Conservation (phyloP, 1,140 invertebrate genomes). For the Aphelinus atriplicis region DNA sequence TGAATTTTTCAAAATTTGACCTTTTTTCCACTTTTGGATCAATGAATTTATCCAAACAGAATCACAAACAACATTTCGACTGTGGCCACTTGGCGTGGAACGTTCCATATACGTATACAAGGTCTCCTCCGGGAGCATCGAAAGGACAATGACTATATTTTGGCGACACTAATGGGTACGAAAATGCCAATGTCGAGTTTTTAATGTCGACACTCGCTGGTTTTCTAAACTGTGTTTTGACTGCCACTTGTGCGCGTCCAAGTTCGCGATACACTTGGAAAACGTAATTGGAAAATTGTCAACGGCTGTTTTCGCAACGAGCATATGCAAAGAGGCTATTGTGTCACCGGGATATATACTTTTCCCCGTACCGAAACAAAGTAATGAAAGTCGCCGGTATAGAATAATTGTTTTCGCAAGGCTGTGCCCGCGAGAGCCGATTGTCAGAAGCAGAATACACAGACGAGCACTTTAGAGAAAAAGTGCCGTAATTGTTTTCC, state of each 20-base stretch:
- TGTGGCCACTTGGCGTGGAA: too few relatives aligned
- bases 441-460: conserved; percentile 31
- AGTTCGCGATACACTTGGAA: background rate
- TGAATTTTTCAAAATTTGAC: too few relatives aligned
- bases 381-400: conserved; percentile 23
- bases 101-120: too few relatives aligned
- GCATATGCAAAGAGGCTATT: conserved; percentile 33
- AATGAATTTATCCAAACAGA: too few relatives aligned
- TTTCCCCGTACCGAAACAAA: conserved; percentile 31
- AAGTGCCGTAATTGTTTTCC: conserved; percentile 22
- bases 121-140: too few relatives aligned
- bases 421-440: background rate
- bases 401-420: conserved; percentile 27
- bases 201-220: background rate
- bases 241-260: background rate
- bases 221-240: background rate
- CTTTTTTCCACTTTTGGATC: too few relatives aligned
- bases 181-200: background rate
- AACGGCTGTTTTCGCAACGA: conserved; percentile 25
- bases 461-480: conserved; percentile 35
- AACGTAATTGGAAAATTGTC: conserved; percentile 20
- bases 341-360: conserved; percentile 25
- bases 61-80: too few relatives aligned
- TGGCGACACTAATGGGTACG: too few relatives aligned
- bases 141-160: too few relatives aligned